phyloP scores from a whole-genome alignment of 2,113 vertebrate genomes.

The Pterocles gutturalis region DNA sequence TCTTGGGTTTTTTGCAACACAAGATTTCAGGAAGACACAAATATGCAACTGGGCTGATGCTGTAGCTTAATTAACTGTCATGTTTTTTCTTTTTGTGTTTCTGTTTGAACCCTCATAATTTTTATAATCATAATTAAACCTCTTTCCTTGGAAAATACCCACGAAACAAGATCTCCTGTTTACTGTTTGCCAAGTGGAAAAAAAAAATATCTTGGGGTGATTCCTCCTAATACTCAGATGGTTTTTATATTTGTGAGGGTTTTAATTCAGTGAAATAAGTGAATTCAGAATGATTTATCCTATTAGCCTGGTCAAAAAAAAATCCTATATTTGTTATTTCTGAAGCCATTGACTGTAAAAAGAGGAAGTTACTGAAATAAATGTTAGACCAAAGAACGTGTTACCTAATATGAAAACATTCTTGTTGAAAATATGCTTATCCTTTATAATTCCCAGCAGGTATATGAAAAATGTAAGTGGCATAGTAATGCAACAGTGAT shows the following conservation, averaged over 20 bases:
- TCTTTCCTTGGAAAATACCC: neutral
- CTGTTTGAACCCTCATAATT: neutral
- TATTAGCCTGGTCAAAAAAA: neutral
- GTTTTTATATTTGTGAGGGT: neutral
- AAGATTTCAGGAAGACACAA: neutral
- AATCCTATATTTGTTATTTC: neutral
- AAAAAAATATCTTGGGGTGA: neutral
- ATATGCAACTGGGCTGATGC: neutral
- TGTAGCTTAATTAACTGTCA: neutral
- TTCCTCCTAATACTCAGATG: neutral
- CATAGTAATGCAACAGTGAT: neutral
- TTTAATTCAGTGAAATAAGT: neutral
- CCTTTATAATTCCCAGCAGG: conserved; percentile 14
- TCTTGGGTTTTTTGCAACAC: neutral
- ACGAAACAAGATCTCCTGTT: neutral
- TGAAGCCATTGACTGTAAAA: neutral
- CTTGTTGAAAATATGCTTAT: conserved; percentile 1
- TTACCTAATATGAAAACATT: neutral
- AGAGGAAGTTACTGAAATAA: neutral
- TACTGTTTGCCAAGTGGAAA: neutral
- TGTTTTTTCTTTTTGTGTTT: neutral
- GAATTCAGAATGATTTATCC: neutral
- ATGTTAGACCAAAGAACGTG: neutral
- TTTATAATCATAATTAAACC: neutral
- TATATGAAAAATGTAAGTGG: conserved; percentile 39